Conservation (phyloP, 2,888 invertebrate genomes). For the Linnaemya vulpina region DNA sequence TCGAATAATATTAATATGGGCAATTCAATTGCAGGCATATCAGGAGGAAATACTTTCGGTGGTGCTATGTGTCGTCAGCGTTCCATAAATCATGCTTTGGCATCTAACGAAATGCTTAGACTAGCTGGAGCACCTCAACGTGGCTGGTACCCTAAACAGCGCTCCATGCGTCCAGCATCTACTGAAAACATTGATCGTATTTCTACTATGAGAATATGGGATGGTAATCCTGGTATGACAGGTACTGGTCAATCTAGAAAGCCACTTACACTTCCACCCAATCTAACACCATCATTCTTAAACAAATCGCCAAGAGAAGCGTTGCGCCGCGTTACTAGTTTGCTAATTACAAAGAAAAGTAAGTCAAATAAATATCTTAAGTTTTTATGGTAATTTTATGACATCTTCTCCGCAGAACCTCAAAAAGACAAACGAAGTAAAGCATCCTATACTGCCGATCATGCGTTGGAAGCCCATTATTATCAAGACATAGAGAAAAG, state of each 20-base stretch:
- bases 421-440: slow-evolving; percentile 64
- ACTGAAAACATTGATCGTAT: slow-evolving; percentile 93
- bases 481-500: slow-evolving; percentile 69
- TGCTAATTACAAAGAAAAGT: slow-evolving; percentile 92
- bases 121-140: slow-evolving; percentile 91
- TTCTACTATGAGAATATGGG: slow-evolving; percentile 84
- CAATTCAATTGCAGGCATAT: slow-evolving; percentile 82
- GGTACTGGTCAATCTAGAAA: slow-evolving; percentile 86
- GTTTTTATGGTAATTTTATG: not conserved
- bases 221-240: slow-evolving; percentile 82
- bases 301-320: slow-evolving; percentile 94
- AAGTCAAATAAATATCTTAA: not conserved
- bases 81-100: slow-evolving; percentile 84
- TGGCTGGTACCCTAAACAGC: slow-evolving; percentile 92
- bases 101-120: slow-evolving; percentile 91
- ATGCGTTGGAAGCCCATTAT: slow-evolving; percentile 65
- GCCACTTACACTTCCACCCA: slow-evolving; percentile 93
- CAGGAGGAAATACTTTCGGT: slow-evolving; percentile 76
- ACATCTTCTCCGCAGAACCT: slow-evolving; percentile 28
- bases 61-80: slow-evolving; percentile 83
- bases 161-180: slow-evolving; percentile 89
- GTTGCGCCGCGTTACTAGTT: slow-evolving; percentile 93
- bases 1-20: slow-evolving; percentile 82
- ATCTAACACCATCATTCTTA: slow-evolving; percentile 94
- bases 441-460: slow-evolving; percentile 64